phyloP scores from a whole-genome alignment of 2,113 vertebrate species.

The Cebidichthys violaceus region DNA sequence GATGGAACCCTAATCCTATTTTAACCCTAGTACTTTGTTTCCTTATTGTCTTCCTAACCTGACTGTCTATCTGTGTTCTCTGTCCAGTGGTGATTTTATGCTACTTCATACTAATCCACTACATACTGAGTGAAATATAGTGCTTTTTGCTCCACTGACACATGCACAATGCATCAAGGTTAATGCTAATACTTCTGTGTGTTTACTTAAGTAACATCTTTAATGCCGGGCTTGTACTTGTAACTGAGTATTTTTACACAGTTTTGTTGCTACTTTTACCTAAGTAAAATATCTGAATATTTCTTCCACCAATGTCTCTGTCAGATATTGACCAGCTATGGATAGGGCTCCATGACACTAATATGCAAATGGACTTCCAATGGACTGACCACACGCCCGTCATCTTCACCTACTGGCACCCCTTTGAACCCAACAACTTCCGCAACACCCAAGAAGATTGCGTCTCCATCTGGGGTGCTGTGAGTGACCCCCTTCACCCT shows the following conservation, averaged over 20 bases:
- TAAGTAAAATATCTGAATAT: not conserved
- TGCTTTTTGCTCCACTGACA: not conserved
- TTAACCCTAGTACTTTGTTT: not conserved
- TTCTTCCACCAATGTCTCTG: not conserved
- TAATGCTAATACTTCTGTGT: not conserved
- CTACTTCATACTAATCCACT: not conserved
- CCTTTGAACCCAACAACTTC: conserved; percentile 98
- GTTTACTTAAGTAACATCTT: not conserved
- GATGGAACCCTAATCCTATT: not conserved
- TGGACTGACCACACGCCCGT: conserved; percentile 95
- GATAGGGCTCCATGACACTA: conserved; percentile 94
- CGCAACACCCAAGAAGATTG: conserved; percentile 94
- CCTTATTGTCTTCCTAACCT: not conserved
- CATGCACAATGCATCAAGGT: not conserved
- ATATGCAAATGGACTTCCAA: conserved; percentile 97
- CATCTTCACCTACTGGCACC: conserved; percentile 96
- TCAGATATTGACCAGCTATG: conserved; percentile 95
- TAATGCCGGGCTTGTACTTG: not conserved
- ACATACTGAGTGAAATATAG: not conserved
- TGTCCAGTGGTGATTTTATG: not conserved
- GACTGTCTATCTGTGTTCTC: not conserved
- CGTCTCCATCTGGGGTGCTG: conserved; percentile 95
- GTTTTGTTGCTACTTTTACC: not conserved
- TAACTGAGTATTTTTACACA: not conserved
- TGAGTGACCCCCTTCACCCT: conserved; percentile 80